These are phyloP conservation scores for Sceliomorpha sp. DNA, from an alignment of 2,888 invertebrate genomes.

Conservation along the genomic window DNA sequence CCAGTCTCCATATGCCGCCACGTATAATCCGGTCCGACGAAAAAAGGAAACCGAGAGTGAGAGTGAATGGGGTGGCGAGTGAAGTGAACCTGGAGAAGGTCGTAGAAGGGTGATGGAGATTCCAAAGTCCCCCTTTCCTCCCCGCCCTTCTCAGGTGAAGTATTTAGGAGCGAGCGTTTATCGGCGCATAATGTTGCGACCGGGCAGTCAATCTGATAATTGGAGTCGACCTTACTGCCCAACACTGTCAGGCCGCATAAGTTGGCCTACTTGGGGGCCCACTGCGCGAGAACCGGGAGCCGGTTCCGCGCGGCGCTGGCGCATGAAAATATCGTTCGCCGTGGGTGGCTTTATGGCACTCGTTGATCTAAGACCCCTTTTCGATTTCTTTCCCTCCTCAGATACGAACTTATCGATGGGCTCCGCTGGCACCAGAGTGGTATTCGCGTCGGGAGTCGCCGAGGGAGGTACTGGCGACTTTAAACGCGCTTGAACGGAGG, in stretches of 20 bases:
- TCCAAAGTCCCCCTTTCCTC: constrained; percentile 14
- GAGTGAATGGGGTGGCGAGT: constrained; percentile 41
- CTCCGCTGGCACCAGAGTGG: constrained; percentile 25
- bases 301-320: constrained; percentile 75
- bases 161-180: constrained; percentile 66
- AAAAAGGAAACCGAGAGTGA: constrained; percentile 41
- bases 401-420: constrained; percentile 48
- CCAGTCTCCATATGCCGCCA: constrained; percentile 54
- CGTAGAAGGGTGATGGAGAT: constrained; percentile 32
- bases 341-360: constrained; percentile 76
- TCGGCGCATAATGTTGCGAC: constrained; percentile 59
- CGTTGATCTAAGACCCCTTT: constrained; percentile 28
- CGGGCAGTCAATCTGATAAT: constrained; percentile 69
- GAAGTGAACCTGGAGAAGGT: constrained; percentile 23
- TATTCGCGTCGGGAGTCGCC: constrained; percentile 30
- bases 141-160: constrained; percentile 49
- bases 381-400: constrained; percentile 46
- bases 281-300: constrained; percentile 58
- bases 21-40: constrained; percentile 41
- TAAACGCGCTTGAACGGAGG: no score
- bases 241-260: constrained; percentile 13
- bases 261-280: constrained; percentile 35
- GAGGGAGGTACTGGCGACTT: constrained; percentile 38
- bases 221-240: constrained; percentile 54
- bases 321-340: constrained; percentile 77